These are phyloP conservation scores for Chymomyza costata DNA, from an alignment of 1,140 invertebrate species.

Conservation along the genomic window DNA sequence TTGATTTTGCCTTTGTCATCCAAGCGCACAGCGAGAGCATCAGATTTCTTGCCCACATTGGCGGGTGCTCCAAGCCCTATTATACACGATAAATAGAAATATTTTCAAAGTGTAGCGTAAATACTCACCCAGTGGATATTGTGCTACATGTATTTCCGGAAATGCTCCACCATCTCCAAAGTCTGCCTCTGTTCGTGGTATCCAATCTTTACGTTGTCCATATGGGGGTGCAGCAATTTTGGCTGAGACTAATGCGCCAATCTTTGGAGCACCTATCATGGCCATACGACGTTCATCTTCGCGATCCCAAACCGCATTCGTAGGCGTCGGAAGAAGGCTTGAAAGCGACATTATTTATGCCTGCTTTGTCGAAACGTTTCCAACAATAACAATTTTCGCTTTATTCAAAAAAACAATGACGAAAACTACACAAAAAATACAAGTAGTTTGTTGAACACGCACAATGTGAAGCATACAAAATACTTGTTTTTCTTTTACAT, in stretches of 20 bases:
- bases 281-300: slow-evolving; percentile 88
- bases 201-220: slow-evolving; percentile 95
- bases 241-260: slow-evolving; percentile 85
- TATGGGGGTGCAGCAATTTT: slow-evolving; percentile 95
- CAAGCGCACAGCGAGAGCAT: slow-evolving; percentile 94
- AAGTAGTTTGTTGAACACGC: background rate
- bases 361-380: background rate
- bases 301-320: slow-evolving; percentile 89
- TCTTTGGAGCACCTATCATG: slow-evolving; percentile 78
- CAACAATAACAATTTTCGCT: background rate
- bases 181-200: slow-evolving; percentile 91
- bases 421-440: slow-evolving; percentile 21
- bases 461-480: no score
- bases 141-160: slow-evolving; percentile 97
- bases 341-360: slow-evolving; percentile 60
- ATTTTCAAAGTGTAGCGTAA: background rate
- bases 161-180: slow-evolving; percentile 97
- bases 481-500: no score
- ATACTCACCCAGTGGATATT: slow-evolving; percentile 90
- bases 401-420: slow-evolving; percentile 9
- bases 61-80: slow-evolving; percentile 87
- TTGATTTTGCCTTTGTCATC: slow-evolving; percentile 97
- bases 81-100: background rate
- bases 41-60: slow-evolving; percentile 81
- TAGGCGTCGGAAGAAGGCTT: slow-evolving; percentile 88